These are phyloP conservation scores for Xestia xanthographa DNA, from an alignment of 2,888 invertebrate genomes.

Conservation along the genomic window DNA sequence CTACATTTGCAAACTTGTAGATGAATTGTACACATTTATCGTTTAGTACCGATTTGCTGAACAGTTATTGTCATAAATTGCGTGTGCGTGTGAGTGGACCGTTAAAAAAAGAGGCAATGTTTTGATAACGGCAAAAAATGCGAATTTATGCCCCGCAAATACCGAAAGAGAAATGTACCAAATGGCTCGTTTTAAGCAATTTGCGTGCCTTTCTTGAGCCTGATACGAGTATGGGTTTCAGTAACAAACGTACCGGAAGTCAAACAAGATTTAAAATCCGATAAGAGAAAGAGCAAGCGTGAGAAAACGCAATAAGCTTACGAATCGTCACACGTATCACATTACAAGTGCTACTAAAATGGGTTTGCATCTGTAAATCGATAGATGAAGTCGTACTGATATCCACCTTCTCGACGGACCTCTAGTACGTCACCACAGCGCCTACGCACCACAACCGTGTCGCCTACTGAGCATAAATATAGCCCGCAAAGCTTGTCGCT, in stretches of 20 bases:
- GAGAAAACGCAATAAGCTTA: conserved; percentile 7
- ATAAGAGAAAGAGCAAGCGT: background rate
- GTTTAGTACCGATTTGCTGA: conserved; percentile 28
- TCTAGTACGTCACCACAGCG: conserved; percentile 67
- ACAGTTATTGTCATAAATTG: conserved; percentile 45
- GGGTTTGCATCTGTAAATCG: conserved; percentile 64
- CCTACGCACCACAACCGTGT: conserved; percentile 77
- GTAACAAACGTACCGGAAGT: background rate
- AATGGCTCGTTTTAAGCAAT: background rate
- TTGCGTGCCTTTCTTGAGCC: background rate
- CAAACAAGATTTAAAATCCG: background rate
- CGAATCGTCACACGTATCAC: conserved; percentile 18
- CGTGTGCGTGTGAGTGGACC: conserved; percentile 30
- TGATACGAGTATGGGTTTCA: background rate
- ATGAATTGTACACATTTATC: conserved; percentile 26
- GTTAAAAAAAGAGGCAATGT: conserved; percentile 17
- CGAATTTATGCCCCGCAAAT: conserved; percentile 5
- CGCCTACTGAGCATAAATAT: conserved; percentile 76
- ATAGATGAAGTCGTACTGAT: conserved; percentile 69
- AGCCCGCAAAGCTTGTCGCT: conserved; percentile 73
- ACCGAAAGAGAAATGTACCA: conserved; percentile 22
- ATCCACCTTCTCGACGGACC: conserved; percentile 66
- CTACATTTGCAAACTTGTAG: conserved; percentile 30
- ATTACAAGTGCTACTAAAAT: conserved; percentile 26
- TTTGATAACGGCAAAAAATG: conserved; percentile 36